Evolutionary conservation across 1,140 invertebrate species (phyloP), one percentile per base, ranked within the genome.

Genomic region (Aphaenogaster floridana): DNA sequence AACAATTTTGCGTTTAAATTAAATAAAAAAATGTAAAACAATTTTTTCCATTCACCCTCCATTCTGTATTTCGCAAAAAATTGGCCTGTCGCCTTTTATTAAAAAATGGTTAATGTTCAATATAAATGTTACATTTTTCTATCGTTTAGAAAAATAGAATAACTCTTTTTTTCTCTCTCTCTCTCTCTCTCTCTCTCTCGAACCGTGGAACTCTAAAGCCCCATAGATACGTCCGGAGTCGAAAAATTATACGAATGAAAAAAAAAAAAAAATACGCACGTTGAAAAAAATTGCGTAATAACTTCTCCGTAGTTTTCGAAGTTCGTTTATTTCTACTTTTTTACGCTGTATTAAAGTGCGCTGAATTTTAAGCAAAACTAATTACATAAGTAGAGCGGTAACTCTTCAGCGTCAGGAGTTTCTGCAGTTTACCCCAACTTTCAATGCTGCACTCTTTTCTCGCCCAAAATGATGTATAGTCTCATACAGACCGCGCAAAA

Each of bases 291-390:
- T 64, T 36, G 45, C 39, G 36, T 17, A 28, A 52, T 54, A 69
- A 42, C 64, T 69, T 28, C 34, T 50, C 17, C 21, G 36, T 15
- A 13, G n/a, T 54, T 52, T 28, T 6, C 17, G 21, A 69, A 69
- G 45, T 80, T 80, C 34, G n/a, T 54, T 48, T 81, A 71, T 81
- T 34, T 39, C 28, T 54, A 39, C n/a, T 68, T 69, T 28, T 81
- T 78, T 81, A 28, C 50, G 45, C 36, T 69, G 17, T 71, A 54
- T 81, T 71, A 69, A 81, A 81, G 78, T 57, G 63, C n/a, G 64
- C 78, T 71, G 68, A 54, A 81, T 81, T 81, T 71, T 52, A 69
- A 81, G 48, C 48, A 9, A 81, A 81, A 42, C 36, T 81, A 81
- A 81, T 81, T 81, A 69, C 52, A 54, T 69, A 69, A 81, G 64